Evolutionary conservation across 2,113 vertebrate genomes (phyloP).

Genomic region (Seriola aureovittata): DNA sequence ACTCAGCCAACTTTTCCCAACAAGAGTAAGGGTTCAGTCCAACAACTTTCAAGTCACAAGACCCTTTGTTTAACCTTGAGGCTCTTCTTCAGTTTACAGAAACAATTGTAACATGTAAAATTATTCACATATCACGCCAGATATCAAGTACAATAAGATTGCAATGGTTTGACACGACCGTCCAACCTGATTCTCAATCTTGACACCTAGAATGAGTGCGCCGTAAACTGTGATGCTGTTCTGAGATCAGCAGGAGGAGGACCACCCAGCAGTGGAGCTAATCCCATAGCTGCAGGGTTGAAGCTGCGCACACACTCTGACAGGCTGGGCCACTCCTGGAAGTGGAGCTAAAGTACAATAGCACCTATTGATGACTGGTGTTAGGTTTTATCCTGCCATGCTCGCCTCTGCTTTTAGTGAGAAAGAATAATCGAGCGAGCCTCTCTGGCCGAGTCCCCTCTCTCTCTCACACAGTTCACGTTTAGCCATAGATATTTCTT

Average conservation of each 20-base stretch:
- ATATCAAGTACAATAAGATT: background rate
- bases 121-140: slow-evolving; percentile 1
- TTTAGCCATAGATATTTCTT: slow-evolving; percentile 24
- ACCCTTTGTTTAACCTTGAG: slow-evolving; percentile 13
- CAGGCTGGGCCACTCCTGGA: slow-evolving; percentile 60
- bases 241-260: slow-evolving; percentile 61
- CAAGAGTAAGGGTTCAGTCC: slow-evolving; percentile 18
- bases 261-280: slow-evolving; percentile 76
- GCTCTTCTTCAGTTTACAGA: slow-evolving; percentile 9
- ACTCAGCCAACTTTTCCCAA: slow-evolving; percentile 13
- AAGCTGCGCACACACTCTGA: slow-evolving; percentile 62
- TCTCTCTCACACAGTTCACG: slow-evolving; percentile 30
- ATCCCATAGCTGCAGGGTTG: slow-evolving; percentile 74
- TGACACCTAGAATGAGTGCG: slow-evolving; percentile 41
- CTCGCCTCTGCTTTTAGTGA: slow-evolving; percentile 46
- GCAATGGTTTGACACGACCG: slow-evolving; percentile 1
- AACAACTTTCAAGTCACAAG: slow-evolving; percentile 29
- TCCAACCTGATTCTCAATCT: slow-evolving; percentile 42
- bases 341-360: slow-evolving; percentile 67
- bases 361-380: slow-evolving; percentile 69
- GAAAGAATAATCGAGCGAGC: slow-evolving; percentile 41
- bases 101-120: slow-evolving; percentile 18
- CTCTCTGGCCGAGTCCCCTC: slow-evolving; percentile 19
- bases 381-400: slow-evolving; percentile 56
- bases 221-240: slow-evolving; percentile 53